Conservation (phyloP, 2,797 vertebrate genomes). For the Telmatherina bonti region DNA sequence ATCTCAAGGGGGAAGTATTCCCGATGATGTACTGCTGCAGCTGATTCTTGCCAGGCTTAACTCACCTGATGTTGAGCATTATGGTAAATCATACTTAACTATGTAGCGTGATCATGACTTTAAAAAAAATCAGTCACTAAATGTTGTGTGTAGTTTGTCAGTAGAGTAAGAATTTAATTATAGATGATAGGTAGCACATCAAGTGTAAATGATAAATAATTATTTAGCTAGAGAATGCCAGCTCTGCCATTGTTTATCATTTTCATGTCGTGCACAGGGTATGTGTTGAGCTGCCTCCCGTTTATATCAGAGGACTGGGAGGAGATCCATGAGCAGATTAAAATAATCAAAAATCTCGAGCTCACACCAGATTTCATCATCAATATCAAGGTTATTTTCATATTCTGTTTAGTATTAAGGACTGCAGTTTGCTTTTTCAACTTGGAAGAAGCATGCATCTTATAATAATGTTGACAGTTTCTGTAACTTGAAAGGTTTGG, state of each 20-base stretch:
- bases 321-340: conserved; percentile 87
- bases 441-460: not conserved
- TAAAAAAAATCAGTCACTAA: not conserved
- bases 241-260: conserved; percentile 10
- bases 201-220: too few relatives aligned
- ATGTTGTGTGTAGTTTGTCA: not conserved
- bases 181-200: not conserved
- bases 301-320: conserved; percentile 86
- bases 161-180: too few relatives aligned
- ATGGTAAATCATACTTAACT: conserved; percentile 81
- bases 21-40: conserved; percentile 86
- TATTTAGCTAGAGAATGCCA: not conserved
- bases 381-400: conserved; percentile 90
- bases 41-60: conserved; percentile 88
- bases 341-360: conserved; percentile 88
- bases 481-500: conserved; percentile 5
- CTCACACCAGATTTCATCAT: conserved; percentile 92
- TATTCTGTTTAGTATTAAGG: not conserved
- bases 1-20: conserved; percentile 82
- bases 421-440: not conserved
- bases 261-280: conserved; percentile 82
- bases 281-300: conserved; percentile 92
- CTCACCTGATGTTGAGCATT: conserved; percentile 89
- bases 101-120: not conserved
- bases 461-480: not conserved